Conservation (phyloP, 2,113 vertebrate species). For the Cynopterus brachyotis region DNA sequence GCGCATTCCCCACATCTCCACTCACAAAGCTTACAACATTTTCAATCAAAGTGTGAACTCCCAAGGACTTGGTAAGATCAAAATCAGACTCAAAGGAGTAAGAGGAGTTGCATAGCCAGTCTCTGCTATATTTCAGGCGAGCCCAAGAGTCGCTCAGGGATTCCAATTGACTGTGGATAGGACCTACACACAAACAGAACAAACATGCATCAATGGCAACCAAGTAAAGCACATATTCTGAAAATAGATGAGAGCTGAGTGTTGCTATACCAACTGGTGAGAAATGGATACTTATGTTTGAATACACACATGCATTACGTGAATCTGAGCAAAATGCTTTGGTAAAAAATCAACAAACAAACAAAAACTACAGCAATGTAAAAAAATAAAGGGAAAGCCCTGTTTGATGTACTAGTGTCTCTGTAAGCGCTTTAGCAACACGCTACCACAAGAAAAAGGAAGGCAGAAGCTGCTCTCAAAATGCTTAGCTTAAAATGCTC, state of each 20-base stretch:
- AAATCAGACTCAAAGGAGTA: conserved; percentile 91
- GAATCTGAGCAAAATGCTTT: conserved; percentile 77
- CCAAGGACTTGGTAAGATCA: conserved; percentile 91
- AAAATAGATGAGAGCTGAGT: conserved; percentile 54
- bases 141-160: conserved; percentile 93
- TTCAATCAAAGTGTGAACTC: conserved; percentile 93
- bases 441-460: conserved; percentile 78
- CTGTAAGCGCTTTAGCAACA: conserved; percentile 77
- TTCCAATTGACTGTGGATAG: conserved; percentile 84
- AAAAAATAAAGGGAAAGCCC: conserved; percentile 76
- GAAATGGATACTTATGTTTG: conserved; percentile 78
- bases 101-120: conserved; percentile 87
- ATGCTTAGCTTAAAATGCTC: conserved; percentile 79
- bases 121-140: conserved; percentile 89
- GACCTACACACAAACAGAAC: conserved; percentile 78
- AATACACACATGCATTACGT: conserved; percentile 83
- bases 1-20: conserved; percentile 92
- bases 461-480: conserved; percentile 80
- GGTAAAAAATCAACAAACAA: conserved; percentile 46
- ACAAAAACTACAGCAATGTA: conserved; percentile 77
- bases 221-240: not conserved
- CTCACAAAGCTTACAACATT: conserved; percentile 96
- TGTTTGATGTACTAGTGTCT: conserved; percentile 60
- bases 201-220: conserved; percentile 58
- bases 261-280: conserved; percentile 72